Evolutionary conservation across 2,888 invertebrate species (phyloP).

Genomic region (Acrobasis consociella): DNA sequence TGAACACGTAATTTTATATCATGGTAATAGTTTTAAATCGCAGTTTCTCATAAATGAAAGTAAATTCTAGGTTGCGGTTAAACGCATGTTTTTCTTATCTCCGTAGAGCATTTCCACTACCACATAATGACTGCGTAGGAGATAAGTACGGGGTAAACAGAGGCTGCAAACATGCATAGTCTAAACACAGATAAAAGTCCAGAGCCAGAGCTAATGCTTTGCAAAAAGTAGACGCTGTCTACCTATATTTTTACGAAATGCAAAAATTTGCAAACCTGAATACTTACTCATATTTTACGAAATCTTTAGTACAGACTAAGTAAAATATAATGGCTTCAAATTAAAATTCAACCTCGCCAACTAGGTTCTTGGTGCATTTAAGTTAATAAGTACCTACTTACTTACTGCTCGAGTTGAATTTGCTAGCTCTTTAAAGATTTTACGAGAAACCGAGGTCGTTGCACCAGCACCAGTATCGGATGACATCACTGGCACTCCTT

Average conservation of each 20-base stretch:
- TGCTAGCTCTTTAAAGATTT: slow-evolving; percentile 9
- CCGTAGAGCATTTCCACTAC: slow-evolving; percentile 4
- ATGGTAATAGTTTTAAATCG: slow-evolving; percentile 12
- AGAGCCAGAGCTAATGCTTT: neutral
- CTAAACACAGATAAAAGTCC: neutral
- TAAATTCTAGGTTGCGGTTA: slow-evolving; percentile 20
- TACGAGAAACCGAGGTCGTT: slow-evolving; percentile 23
- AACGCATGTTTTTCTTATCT: slow-evolving; percentile 12
- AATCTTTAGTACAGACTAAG: neutral
- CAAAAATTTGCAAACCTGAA: neutral
- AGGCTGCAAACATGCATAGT: slow-evolving; percentile 2
- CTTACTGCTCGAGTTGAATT: neutral
- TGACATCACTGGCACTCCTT: slow-evolving; percentile 35
- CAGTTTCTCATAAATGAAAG: slow-evolving; percentile 18
- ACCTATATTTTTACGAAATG: neutral
- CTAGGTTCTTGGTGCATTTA: neutral
- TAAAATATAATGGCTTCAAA: neutral
- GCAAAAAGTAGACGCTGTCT: neutral
- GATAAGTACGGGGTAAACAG: slow-evolving; percentile 3
- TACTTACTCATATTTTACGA: neutral
- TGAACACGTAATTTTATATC: slow-evolving; percentile 5
- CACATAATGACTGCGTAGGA: slow-evolving; percentile 10
- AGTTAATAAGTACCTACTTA: neutral
- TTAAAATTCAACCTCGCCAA: slow-evolving; percentile 14
- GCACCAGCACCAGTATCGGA: slow-evolving; percentile 26